phyloP scores from a whole-genome alignment of 1,140 invertebrate genomes.

The Artemia franciscana region DNA sequence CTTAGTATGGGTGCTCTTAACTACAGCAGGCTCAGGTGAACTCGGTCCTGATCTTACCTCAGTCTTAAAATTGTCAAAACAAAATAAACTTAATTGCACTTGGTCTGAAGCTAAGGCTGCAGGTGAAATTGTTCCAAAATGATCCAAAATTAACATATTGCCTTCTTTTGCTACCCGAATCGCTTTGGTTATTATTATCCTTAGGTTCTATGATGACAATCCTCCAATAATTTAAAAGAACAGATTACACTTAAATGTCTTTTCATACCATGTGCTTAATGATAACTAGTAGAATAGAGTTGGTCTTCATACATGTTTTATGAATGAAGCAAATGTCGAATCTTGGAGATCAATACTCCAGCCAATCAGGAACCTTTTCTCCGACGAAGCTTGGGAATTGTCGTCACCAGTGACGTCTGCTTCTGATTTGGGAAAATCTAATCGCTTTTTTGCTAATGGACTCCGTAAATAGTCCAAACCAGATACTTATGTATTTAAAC shows the following conservation, averaged over 20 bases:
- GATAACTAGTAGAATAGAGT: not conserved
- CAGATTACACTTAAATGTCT: too few relatives aligned
- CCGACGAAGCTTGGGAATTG: not conserved
- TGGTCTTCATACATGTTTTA: not conserved
- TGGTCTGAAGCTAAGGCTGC: not conserved
- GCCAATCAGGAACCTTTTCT: not conserved
- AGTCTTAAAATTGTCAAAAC: not conserved
- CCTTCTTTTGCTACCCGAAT: not conserved
- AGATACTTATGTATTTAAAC: too few relatives aligned
- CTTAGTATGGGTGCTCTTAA: not conserved
- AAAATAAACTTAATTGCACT: not conserved
- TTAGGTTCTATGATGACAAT: too few relatives aligned
- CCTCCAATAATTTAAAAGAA: too few relatives aligned
- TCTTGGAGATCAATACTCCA: not conserved
- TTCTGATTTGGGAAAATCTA: too few relatives aligned
- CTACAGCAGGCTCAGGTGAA: not conserved
- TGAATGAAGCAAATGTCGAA: not conserved
- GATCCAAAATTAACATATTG: not conserved
- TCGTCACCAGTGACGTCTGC: not conserved
- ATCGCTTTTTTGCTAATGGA: too few relatives aligned
- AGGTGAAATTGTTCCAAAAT: not conserved
- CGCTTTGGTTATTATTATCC: not conserved
- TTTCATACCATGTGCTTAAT: not conserved
- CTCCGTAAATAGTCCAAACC: too few relatives aligned
- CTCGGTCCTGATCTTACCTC: not conserved